Conservation (phyloP, 2,888 invertebrate species). For the Hyposoter didymator region DNA sequence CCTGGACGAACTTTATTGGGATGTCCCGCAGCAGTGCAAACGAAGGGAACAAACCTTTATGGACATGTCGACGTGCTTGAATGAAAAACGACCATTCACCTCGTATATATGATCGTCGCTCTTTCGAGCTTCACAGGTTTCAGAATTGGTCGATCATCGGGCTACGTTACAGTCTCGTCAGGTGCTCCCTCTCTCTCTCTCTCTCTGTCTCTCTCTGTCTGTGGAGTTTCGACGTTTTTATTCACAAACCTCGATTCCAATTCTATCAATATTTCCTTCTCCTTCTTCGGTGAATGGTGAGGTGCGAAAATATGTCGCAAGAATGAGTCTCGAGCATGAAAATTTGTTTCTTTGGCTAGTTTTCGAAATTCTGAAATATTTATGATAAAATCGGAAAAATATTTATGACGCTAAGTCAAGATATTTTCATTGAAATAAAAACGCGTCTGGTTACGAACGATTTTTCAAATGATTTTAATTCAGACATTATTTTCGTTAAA, state of each 20-base stretch:
- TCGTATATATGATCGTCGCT: constrained; percentile 17
- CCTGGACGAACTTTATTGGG: not conserved
- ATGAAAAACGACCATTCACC: constrained; percentile 64
- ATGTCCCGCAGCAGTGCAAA: constrained; percentile 2
- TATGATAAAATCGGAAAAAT: not conserved
- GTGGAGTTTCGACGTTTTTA: constrained; percentile 19
- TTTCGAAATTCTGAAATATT: not conserved
- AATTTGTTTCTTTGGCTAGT: not conserved
- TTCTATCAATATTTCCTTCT: not conserved
- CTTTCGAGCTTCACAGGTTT: constrained; percentile 5
- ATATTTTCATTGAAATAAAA: not conserved
- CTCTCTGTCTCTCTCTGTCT: not conserved
- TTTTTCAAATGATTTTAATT: not conserved
- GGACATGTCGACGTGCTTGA: constrained; percentile 61
- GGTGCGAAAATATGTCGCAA: not conserved
- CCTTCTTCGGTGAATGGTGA: not conserved
- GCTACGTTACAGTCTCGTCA: constrained; percentile 2
- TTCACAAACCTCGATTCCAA: constrained; percentile 8
- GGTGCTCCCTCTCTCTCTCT: not conserved
- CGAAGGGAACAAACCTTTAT: constrained; percentile 20
- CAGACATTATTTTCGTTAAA: not conserved
- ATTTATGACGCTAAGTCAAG: not conserved
- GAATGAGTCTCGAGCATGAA: not conserved
- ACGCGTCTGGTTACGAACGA: not conserved
- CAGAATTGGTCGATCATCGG: not conserved